Evolutionary conservation across 2,113 vertebrate genomes (phyloP).

Genomic region (Paramormyrops kingsleyae): DNA sequence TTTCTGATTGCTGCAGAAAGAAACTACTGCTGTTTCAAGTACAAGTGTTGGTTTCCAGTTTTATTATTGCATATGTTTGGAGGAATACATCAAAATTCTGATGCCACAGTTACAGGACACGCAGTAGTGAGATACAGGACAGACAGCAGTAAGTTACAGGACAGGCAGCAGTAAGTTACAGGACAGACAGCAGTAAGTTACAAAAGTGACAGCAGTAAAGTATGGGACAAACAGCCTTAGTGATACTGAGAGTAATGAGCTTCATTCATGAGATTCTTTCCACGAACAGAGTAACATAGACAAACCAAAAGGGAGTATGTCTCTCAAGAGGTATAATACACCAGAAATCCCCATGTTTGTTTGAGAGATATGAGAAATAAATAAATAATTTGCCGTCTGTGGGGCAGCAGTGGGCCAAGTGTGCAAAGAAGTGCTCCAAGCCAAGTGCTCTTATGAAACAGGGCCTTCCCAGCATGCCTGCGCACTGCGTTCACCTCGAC

Average conservation of each 20-base stretch:
- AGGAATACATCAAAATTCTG: neutral
- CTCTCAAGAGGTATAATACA: neutral
- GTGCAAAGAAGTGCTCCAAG: neutral
- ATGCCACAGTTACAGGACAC: neutral
- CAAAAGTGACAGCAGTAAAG: neutral
- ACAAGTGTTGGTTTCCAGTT: neutral
- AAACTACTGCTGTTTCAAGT: neutral
- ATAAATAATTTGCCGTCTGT: neutral
- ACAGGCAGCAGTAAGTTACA: neutral
- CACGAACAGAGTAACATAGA: neutral
- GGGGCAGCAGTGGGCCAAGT: neutral
- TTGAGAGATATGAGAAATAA: neutral
- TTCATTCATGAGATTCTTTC: neutral
- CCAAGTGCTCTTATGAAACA: conserved; percentile 13
- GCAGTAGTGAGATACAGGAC: neutral
- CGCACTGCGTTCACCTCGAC: neutral
- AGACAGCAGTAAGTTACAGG: neutral
- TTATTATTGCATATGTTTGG: neutral
- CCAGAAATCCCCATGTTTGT: neutral
- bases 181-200: neutral
- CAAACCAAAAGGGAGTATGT: neutral
- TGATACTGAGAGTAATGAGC: neutral
- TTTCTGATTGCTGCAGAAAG: neutral
- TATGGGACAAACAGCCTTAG: neutral
- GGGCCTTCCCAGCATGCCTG: conserved; percentile 13